Evolutionary conservation across 1,140 invertebrate genomes (phyloP), one percentile per base, ranked within the genome.

Genomic region (Solenopsis fugax): DNA sequence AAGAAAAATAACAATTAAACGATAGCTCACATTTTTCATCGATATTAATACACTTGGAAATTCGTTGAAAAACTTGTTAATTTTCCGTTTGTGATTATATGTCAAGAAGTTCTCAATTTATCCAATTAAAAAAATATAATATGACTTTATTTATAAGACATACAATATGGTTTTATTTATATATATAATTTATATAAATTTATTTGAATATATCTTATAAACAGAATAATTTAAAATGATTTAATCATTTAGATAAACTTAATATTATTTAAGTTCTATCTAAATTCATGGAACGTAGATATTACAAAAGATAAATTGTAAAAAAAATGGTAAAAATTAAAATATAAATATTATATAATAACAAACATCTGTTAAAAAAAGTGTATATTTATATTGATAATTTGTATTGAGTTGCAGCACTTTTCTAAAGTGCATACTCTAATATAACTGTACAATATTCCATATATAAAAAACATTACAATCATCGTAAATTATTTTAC

Each of bases 401-500:
- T 41, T 58, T 56, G 6, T 48, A 69, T 45, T 21, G 37, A 21
- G 5, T 69, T 4, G 5, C 1, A 52, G 7, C 12, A 37, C 10
- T 75, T 58, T 6, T 71, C 9, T 16, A 41, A 58, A 18, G 58
- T 24, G 34, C 4, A 3, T 58, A 29, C n/a, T 58, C 34, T 7
- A 76, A 58, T 75, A 41, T 10, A 75, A 75, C 3, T 75, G 41
- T 41, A 76, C 72, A 75, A 75, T 37, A 5, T 13, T 41, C 0
- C n/a, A 12, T 76, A 58, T 54, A 56, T 71, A 45, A 75, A 75
- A 24, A 60, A 76, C 56, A 58, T 41, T 58, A 76, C 16, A 76
- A 21, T 45, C n/a, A 24, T 41, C 18, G 54, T 6, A 41, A 24
- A 45, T 60, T 75, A 76, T 76, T 60, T 76, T 45, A 76, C 9